These are phyloP conservation scores for Ephialtes manifestator DNA, from an alignment of 2,888 invertebrate species.

Conservation along the genomic window DNA sequence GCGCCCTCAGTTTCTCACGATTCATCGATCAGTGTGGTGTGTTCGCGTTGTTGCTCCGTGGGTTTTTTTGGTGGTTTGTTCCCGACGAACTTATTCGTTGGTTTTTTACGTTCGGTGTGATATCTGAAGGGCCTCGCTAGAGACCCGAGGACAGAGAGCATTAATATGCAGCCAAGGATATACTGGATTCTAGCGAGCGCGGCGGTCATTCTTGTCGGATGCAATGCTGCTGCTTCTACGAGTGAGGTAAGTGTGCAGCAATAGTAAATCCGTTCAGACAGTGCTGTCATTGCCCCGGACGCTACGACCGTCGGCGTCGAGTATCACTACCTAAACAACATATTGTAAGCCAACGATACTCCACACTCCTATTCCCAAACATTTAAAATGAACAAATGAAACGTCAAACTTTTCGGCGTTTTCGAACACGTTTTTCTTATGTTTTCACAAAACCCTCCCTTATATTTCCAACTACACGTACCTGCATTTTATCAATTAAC, in stretches of 20 bases:
- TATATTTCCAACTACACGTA: not conserved
- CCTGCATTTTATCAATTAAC: not conserved
- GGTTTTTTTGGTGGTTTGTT: slow-evolving; percentile 78
- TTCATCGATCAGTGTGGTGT: slow-evolving; percentile 85
- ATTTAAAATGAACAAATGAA: not conserved
- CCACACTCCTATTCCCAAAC: not conserved
- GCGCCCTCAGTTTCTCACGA: slow-evolving; percentile 85
- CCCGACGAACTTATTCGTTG: slow-evolving; percentile 71
- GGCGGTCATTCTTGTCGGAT: slow-evolving; percentile 91
- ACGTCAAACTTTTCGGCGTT: slow-evolving; percentile 22
- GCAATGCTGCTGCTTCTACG: slow-evolving; percentile 88
- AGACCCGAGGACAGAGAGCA: slow-evolving; percentile 64
- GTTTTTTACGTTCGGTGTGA: slow-evolving; percentile 72
- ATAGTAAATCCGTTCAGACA: slow-evolving; percentile 1
- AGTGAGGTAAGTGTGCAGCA: slow-evolving; percentile 89
- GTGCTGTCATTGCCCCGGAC: slow-evolving; percentile 42
- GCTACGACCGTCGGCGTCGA: slow-evolving; percentile 16
- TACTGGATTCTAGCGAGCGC: slow-evolving; percentile 91
- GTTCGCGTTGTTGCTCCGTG: slow-evolving; percentile 83
- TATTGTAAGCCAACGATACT: not conserved
- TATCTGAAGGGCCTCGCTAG: slow-evolving; percentile 68
- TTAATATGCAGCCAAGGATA: slow-evolving; percentile 91
- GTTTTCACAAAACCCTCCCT: not conserved
- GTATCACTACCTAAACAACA: not conserved
- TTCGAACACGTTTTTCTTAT: slow-evolving; percentile 40